Percentiles rank a stretch among this genome's conserved stretches.
phyloP scores from a whole-genome alignment of 2,113 vertebrate species.

The Amphiprion percula region DNA sequence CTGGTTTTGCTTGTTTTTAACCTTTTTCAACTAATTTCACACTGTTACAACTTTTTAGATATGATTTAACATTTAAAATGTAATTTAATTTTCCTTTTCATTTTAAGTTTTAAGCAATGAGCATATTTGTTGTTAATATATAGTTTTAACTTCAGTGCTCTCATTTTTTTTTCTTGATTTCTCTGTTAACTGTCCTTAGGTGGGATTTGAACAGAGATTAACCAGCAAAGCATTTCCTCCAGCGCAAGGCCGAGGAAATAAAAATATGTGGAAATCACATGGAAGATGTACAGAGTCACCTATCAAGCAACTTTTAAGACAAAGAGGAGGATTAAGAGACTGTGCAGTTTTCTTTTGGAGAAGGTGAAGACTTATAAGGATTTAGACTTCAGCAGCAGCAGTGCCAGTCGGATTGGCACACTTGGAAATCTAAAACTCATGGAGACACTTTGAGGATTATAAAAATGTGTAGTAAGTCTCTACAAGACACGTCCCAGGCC shows the following conservation, averaged over 20 bases:
- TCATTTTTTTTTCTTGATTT: conserved; percentile 10
- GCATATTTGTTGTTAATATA: conserved; percentile 3
- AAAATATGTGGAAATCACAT: conserved; percentile 56
- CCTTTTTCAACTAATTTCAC: conserved; percentile 11
- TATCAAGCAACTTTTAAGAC: conserved; percentile 56
- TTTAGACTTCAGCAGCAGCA: conserved; percentile 69
- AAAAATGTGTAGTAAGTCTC: conserved; percentile 46
- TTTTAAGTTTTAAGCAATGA: neutral
- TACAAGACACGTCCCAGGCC: conserved; percentile 37
- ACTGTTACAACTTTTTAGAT: neutral
- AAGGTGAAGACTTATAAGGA: conserved; percentile 72
- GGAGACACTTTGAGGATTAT: conserved; percentile 76
- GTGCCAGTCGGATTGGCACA: conserved; percentile 61
- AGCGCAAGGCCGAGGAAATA: conserved; percentile 45
- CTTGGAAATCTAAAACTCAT: conserved; percentile 70
- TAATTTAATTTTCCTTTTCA: neutral
- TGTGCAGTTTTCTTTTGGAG: conserved; percentile 62
- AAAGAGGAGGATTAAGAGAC: conserved; percentile 72
- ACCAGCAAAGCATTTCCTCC: conserved; percentile 41
- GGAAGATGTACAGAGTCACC: conserved; percentile 54
- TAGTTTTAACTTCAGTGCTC: conserved; percentile 1
- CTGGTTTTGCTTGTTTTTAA: neutral
- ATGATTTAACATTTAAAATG: neutral
- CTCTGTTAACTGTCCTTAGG: conserved; percentile 48
- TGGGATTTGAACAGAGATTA: conserved; percentile 65